Evolutionary conservation across 2,113 vertebrate species (phyloP).

Genomic region (Eolophus roseicapilla): DNA sequence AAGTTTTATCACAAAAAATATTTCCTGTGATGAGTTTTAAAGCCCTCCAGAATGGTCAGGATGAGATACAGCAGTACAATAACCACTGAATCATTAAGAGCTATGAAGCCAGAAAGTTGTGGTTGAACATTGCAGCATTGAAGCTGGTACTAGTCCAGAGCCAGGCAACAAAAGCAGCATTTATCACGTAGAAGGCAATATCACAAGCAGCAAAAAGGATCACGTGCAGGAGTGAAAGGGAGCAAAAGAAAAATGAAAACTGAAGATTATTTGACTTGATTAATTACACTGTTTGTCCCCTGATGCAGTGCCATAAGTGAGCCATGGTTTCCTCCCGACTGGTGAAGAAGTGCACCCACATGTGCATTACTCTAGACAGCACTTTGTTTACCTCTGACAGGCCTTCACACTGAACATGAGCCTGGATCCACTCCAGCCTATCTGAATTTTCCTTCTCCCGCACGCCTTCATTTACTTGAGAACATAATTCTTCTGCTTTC

Average conservation of each 20-base stretch:
- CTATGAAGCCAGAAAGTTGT: too few species aligned
- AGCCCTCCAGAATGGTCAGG: not conserved
- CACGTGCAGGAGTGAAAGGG: not conserved
- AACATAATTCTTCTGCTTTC: conserved; percentile 96
- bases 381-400: conserved; percentile 86
- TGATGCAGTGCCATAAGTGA: not conserved
- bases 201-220: not conserved
- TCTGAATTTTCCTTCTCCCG: conserved; percentile 98
- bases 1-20: not conserved
- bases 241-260: not conserved
- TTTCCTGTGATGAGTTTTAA: not conserved
- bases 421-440: conserved; percentile 98
- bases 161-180: not conserved
- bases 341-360: not conserved
- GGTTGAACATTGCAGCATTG: not conserved
- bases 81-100: not conserved
- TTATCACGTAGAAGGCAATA: not conserved
- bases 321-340: not conserved
- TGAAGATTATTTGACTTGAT: not conserved
- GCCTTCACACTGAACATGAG: conserved; percentile 96
- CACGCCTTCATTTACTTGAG: conserved; percentile 97
- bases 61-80: not conserved
- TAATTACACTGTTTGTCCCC: not conserved
- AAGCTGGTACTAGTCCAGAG: not conserved
- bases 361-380: not conserved